Base-by-base conservation (phyloP, 2,797 vertebrate species). In the Microtus obscurus region DNA sequence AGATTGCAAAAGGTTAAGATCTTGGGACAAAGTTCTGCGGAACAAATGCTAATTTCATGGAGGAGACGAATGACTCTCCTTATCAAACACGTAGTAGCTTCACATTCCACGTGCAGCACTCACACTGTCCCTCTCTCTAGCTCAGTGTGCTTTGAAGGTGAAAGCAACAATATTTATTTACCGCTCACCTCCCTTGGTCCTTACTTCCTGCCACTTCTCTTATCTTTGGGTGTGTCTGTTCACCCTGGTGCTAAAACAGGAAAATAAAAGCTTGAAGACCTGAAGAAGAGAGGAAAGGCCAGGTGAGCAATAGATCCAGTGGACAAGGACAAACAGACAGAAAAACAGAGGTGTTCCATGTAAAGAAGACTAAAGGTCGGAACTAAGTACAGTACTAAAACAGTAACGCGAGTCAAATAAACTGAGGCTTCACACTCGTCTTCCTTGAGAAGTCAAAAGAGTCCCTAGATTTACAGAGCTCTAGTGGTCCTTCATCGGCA, bases 151-250 rank as follows among this genome's bases (percentile, higher is more conserved):
- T 90, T 73, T 83, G 45, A 96, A 94, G 78, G 86, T 76, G 78
- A 94, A 87, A 94, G 71, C 86, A 53, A n/a, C 25, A 40, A 19
- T 29, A 92, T 83, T 90, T 90, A 86, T 91, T 92, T 95, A 82
- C 69, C 37, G 17, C 11, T 88, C 13, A 6, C 21, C n/a, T 87
- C n/a, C 65, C 88, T 2, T 29, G 59, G 43, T 31, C 11, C 67
- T 95, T 1, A 43, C 2, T 93, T 88, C 77, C 93, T 79, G 80
- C 67, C 51, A 86, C 29, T 67, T 91, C 63, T 92, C 10, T 65
- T 90, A 37, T 63, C 69, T 92, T 61, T 71, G 63, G 43, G n/a
- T 90, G 94, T 79, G 27, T 71, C 65, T 87, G 29, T 65, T 51
- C 13, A 74, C 25, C 34, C 74, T 13, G 43, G 34, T 40, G 63